Evolutionary conservation across 2,888 invertebrate species (phyloP).

Genomic region (Hydriomena furcata): DNA sequence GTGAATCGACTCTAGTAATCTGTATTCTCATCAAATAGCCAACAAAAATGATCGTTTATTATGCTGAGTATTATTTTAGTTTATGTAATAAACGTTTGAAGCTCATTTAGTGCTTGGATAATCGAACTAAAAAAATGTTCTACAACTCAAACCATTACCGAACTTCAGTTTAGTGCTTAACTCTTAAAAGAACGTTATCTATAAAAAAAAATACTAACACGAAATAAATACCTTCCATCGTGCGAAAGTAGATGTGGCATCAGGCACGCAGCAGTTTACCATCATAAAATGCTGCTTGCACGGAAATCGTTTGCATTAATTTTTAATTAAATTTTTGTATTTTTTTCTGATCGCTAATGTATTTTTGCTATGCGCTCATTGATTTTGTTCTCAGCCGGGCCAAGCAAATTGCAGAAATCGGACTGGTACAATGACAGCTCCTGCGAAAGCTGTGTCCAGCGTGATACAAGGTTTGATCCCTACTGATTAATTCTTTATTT

Average conservation of each 20-base stretch:
- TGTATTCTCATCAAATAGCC: no score
- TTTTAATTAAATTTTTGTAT: slow-evolving; percentile 19
- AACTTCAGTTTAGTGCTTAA: no score
- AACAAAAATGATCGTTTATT: no score
- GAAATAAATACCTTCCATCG: background rate
- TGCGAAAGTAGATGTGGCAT: slow-evolving; percentile 7
- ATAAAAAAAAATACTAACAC: background rate
- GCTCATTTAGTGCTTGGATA: no score
- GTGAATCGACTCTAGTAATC: no score
- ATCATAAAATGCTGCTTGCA: slow-evolving; percentile 22
- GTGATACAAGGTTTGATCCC: slow-evolving; percentile 66
- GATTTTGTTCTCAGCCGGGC: slow-evolving; percentile 74
- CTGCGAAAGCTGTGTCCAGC: slow-evolving; percentile 64
- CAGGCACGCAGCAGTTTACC: slow-evolving; percentile 7
- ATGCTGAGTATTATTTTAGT: no score
- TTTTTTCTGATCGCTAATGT: slow-evolving; percentile 47
- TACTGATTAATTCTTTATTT: slow-evolving; percentile 37
- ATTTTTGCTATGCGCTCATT: slow-evolving; percentile 70
- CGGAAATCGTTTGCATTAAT: slow-evolving; percentile 30
- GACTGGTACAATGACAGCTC: slow-evolving; percentile 48
- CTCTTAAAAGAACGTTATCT: no score
- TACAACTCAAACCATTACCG: no score
- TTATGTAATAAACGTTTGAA: no score
- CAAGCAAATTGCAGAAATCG: slow-evolving; percentile 60
- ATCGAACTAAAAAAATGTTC: no score